Evolutionary conservation across 2,888 invertebrate species (phyloP).

Genomic region (Pyrocoelia pectoralis): DNA sequence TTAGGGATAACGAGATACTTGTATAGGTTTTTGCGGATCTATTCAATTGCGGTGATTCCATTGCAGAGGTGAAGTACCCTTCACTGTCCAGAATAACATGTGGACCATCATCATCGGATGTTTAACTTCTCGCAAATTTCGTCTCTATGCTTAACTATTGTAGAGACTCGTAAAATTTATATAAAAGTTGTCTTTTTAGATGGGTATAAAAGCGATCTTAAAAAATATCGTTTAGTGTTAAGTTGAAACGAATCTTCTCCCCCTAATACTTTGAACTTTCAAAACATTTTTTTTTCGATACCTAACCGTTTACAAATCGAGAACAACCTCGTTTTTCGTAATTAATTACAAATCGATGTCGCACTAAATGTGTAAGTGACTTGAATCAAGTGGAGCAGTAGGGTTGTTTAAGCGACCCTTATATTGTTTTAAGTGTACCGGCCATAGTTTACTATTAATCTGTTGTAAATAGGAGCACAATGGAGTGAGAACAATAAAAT

Average conservation of each 20-base stretch:
- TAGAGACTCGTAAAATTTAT: slow-evolving; percentile 11
- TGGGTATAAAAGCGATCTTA: slow-evolving; percentile 20
- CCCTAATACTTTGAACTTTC: too few relatives aligned
- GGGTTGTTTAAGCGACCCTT: slow-evolving; percentile 23
- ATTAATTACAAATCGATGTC: slow-evolving; percentile 7
- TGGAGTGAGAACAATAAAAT: slow-evolving; percentile 51
- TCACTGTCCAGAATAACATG: slow-evolving; percentile 47
- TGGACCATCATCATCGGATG: slow-evolving; percentile 25
- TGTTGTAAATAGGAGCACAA: slow-evolving; percentile 52
- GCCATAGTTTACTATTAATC: slow-evolving; percentile 39
- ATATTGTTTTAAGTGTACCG: slow-evolving; percentile 39
- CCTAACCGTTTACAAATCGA: not conserved
- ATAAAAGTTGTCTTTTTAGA: slow-evolving; percentile 27
- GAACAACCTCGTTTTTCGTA: not conserved
- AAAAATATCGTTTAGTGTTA: slow-evolving; percentile 23
- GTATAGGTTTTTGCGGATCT: slow-evolving; percentile 51
- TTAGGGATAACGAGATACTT: slow-evolving; percentile 55
- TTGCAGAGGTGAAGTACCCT: slow-evolving; percentile 47
- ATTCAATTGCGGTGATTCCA: slow-evolving; percentile 47
- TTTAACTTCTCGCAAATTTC: slow-evolving; percentile 20
- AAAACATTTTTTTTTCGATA: not conserved
- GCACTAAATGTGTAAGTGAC: slow-evolving; percentile 14
- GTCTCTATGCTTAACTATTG: slow-evolving; percentile 7
- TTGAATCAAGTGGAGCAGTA: slow-evolving; percentile 25
- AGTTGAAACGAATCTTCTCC: slow-evolving; percentile 16